These are phyloP conservation scores for Sebastolobus altivelis DNA, from an alignment of 2,797 vertebrate genomes.

Conservation along the genomic window DNA sequence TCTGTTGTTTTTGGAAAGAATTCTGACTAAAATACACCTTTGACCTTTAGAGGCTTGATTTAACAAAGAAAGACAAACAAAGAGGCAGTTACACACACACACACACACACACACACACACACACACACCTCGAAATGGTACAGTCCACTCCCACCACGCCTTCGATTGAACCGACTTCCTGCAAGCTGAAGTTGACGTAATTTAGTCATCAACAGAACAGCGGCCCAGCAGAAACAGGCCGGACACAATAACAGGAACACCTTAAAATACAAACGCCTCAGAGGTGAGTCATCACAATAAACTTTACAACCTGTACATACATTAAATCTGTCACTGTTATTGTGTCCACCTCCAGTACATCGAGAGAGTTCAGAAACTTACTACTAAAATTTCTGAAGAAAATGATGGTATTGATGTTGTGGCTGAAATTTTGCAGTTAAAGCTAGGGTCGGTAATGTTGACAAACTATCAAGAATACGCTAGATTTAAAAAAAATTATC, in stretches of 20 bases:
- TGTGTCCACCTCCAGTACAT: not conserved
- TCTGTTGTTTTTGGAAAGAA: constrained; percentile 33
- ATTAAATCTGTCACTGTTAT: not conserved
- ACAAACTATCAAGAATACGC: too few relatives aligned
- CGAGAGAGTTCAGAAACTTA: not conserved
- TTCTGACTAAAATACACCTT: constrained; percentile 58
- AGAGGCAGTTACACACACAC: constrained; percentile 17
- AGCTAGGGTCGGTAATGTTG: too few relatives aligned
- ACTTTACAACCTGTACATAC: not conserved
- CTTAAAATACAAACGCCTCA: constrained; percentile 10
- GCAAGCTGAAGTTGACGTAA: constrained; percentile 19
- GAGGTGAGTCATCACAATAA: constrained; percentile 19
- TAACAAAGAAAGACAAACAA: constrained; percentile 69
- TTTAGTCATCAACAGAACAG: constrained; percentile 35
- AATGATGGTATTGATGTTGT: not conserved
- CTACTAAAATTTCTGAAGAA: not conserved
- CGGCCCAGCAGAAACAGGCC: not conserved
- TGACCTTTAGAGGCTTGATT: constrained; percentile 61
- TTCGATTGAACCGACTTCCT: constrained; percentile 66
- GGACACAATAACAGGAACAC: constrained; percentile 66
- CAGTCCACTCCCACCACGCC: constrained; percentile 53
- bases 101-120: constrained; percentile 15
- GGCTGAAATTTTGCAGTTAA: not conserved
- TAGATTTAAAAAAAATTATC: too few relatives aligned
- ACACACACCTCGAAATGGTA: constrained; percentile 23